phyloP scores from a whole-genome alignment of 2,113 vertebrate species.

The Nematolebias whitei region DNA sequence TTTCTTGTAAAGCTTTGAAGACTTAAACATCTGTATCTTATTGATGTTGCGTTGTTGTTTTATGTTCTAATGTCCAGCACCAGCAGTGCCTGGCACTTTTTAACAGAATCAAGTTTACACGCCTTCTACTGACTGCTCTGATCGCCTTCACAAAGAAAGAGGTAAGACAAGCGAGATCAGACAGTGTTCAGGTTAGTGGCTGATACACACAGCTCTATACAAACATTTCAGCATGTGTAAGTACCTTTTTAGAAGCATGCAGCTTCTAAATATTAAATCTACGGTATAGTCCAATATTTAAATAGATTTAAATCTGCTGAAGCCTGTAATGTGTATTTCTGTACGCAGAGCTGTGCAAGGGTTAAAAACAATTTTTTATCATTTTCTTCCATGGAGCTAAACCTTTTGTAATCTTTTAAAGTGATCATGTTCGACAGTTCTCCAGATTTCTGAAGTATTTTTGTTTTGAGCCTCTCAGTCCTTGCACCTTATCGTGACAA shows the following conservation, averaged over 20 bases:
- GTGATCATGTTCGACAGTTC: too few relatives aligned
- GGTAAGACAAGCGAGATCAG: slow-evolving; percentile 71
- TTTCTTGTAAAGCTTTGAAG: slow-evolving; percentile 2
- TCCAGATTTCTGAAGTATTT: too few relatives aligned
- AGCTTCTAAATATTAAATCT: background rate
- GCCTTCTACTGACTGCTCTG: slow-evolving; percentile 88
- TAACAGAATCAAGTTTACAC: slow-evolving; percentile 94
- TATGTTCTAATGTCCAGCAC: slow-evolving; percentile 77
- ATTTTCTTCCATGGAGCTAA: too few relatives aligned
- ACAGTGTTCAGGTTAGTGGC: background rate
- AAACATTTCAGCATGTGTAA: background rate
- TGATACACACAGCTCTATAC: background rate
- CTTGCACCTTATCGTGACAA: too few relatives aligned
- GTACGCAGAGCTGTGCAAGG: too few relatives aligned
- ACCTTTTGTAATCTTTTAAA: too few relatives aligned
- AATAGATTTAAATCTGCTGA: too few relatives aligned
- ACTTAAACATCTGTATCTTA: slow-evolving; percentile 5
- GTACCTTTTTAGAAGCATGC: background rate
- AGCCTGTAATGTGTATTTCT: too few relatives aligned
- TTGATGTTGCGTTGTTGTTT: slow-evolving; percentile 19
- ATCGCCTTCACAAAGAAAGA: slow-evolving; percentile 96
- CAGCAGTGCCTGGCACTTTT: slow-evolving; percentile 93
- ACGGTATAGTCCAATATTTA: too few relatives aligned
- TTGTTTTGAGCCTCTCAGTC: too few relatives aligned
- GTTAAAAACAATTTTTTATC: too few relatives aligned